These are phyloP conservation scores for Rhombomys opimus DNA, from an alignment of 2,113 vertebrate genomes.

Conservation along the genomic window DNA sequence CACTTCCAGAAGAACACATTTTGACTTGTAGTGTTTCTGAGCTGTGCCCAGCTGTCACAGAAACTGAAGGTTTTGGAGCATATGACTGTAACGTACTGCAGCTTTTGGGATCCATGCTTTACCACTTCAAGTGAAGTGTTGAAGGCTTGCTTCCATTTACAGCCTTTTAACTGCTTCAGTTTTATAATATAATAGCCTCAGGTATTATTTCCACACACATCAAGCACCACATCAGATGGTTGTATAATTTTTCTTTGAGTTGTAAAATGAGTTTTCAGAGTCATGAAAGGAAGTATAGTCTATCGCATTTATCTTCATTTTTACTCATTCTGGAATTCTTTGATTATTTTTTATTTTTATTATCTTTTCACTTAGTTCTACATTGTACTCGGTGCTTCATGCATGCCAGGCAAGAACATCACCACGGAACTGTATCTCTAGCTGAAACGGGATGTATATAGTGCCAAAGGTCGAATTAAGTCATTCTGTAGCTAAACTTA, in stretches of 20 bases:
- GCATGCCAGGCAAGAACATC: background rate
- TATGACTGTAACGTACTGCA: background rate
- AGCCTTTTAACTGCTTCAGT: background rate
- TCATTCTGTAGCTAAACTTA: background rate
- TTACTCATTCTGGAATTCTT: background rate
- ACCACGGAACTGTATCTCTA: background rate
- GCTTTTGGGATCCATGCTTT: background rate
- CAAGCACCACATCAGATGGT: background rate
- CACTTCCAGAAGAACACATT: background rate
- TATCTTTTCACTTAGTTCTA: background rate
- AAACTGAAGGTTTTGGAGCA: background rate
- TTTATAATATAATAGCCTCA: background rate
- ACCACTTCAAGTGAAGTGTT: background rate
- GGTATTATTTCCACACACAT: background rate
- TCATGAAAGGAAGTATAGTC: background rate
- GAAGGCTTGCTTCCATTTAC: background rate
- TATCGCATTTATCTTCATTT: background rate
- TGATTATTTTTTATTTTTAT: background rate
- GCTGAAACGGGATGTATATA: background rate
- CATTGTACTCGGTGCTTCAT: background rate
- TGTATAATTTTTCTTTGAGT: background rate
- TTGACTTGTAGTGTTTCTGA: background rate
- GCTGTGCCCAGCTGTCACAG: background rate
- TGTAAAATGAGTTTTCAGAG: conserved; percentile 13
- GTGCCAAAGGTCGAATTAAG: background rate